Conservation (phyloP, 2,113 vertebrate genomes). For the Telmatochromis sp. region DNA sequence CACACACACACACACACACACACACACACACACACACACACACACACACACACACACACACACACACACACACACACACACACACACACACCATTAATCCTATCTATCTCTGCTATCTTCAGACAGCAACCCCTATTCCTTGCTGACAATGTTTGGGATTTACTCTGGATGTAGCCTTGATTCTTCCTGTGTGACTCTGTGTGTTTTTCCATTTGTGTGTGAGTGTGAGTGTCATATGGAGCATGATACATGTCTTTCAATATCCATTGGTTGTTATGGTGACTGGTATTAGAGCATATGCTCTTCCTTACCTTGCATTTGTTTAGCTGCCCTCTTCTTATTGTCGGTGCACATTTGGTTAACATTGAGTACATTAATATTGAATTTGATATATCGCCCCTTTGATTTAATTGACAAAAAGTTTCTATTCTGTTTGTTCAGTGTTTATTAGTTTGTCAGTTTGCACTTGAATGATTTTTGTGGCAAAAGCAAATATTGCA, state of each 20-base stretch:
- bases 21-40: background rate
- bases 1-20: background rate
- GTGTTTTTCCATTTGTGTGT: background rate
- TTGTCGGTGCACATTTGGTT: background rate
- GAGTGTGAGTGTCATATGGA: background rate
- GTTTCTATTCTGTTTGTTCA: background rate
- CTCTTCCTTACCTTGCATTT: background rate
- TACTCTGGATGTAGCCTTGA: slow-evolving; percentile 45
- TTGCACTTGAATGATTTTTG: background rate
- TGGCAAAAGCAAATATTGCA: background rate
- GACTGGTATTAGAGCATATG: background rate
- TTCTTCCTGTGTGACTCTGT: background rate
- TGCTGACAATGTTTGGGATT: slow-evolving; percentile 49
- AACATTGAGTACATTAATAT: background rate
- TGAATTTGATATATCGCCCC: background rate
- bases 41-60: background rate
- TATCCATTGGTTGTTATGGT: slow-evolving; percentile 31
- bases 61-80: background rate
- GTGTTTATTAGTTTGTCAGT: background rate
- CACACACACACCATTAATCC: background rate
- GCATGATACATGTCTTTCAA: slow-evolving; percentile 12
- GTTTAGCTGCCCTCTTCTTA: background rate
- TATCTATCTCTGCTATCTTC: slow-evolving; percentile 33
- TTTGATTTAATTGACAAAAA: background rate
- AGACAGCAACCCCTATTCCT: slow-evolving; percentile 23